Evolutionary conservation across 1,140 invertebrate species (phyloP), one percentile per base, ranked within the genome.

Genomic region (Ctenoplectra terminalis): DNA sequence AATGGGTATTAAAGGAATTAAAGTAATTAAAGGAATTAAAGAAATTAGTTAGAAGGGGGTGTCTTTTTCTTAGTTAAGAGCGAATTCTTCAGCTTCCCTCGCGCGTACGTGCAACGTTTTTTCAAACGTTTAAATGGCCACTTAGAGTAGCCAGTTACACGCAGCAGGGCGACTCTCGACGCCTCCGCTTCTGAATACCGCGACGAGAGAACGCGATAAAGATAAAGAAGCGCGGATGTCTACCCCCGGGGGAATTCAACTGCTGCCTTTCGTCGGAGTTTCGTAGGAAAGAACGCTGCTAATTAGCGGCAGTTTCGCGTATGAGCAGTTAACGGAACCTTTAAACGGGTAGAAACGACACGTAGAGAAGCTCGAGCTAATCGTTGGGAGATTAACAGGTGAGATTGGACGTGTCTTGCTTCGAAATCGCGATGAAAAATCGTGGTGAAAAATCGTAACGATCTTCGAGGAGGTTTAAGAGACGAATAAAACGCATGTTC

Each of bases 231-330:
- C 31, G 34, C 15, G 46, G 26, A 67, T n/a, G 34, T 31, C 26
- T 67, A n/a, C 26, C 61, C 26, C 23, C 17, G 29, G 26, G 34
- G 40, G 26, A 43, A 69, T 61, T 70, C 26, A 48, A 29, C 64
- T 26, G 11, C 64, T n/a, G 11, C 15, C 23, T 79, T 73, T 66
- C 64, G 17, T 31, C 52, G 37, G 23, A 54, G 75, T 67, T 83
- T 76, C 6, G 37, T 7, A 15, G 15, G 56, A 37, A 48, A 8
- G 48, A n/a, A 50, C 60, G 52, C 48, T 23, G 77, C 72, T 85
- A 85, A 86, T 86, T 86, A 86, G 54, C 72, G n/a, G 9, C 48
- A 58, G 71, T 85, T 86, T 72, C 52, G 77, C 70, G 64, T 50
- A 82, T 50, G 70, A 40, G 58, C 61, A 72, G 85, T 85, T 85